phyloP scores from a whole-genome alignment of 2,113 vertebrate genomes.

The Acanthochromis polyacanthus region DNA sequence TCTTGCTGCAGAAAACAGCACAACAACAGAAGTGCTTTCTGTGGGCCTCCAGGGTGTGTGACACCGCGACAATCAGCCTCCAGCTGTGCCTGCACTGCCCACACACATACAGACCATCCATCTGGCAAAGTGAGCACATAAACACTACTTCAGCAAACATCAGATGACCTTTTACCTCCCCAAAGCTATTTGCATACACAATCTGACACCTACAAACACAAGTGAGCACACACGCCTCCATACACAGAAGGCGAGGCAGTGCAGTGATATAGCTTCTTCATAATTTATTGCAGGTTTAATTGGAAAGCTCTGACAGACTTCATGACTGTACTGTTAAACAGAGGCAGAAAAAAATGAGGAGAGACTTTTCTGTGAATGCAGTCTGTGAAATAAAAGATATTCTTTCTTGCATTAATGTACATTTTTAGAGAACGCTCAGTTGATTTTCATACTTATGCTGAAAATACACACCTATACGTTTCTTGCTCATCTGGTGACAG shows the following conservation, averaged over 20 bases:
- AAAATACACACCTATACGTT: too few species aligned
- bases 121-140: slow-evolving; percentile 55
- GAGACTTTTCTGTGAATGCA: slow-evolving; percentile 1
- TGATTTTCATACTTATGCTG: too few species aligned
- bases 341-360: neutral
- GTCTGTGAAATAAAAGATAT: neutral
- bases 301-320: slow-evolving; percentile 48
- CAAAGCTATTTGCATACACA: slow-evolving; percentile 63
- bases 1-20: slow-evolving; percentile 5
- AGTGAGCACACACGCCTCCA: slow-evolving; percentile 24
- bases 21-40: slow-evolving; percentile 4
- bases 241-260: slow-evolving; percentile 31
- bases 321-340: slow-evolving; percentile 30
- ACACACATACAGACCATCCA: slow-evolving; percentile 51
- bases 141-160: slow-evolving; percentile 63
- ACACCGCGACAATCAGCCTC: slow-evolving; percentile 44
- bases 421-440: too few species aligned
- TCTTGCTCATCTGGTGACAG: too few species aligned
- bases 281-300: slow-evolving; percentile 34
- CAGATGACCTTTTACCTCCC: slow-evolving; percentile 59
- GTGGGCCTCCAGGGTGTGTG: slow-evolving; percentile 9
- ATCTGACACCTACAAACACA: slow-evolving; percentile 53
- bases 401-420: too few species aligned
- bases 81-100: slow-evolving; percentile 65
- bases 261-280: slow-evolving; percentile 28